Evolutionary conservation across 2,888 invertebrate species (phyloP), one percentile per base, ranked within the genome.

Genomic region (Petrolisthes manimaculis): DNA sequence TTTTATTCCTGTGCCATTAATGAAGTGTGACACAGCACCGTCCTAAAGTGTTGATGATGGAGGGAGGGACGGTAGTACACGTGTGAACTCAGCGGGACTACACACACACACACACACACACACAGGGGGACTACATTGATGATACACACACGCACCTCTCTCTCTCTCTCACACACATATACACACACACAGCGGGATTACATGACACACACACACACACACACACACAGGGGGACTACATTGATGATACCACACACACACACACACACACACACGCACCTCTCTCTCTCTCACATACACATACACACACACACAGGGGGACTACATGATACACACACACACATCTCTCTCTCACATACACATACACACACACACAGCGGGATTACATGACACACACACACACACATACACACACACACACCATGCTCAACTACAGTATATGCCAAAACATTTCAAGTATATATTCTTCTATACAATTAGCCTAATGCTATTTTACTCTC

Each of bases 101-200:
- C 74, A 74, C 74, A 6, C 9, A 74, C 74, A 74, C 74, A 74
- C 74, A 12, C 74, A 12, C 74, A 12, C 74, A 9, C n/a, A n/a
- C n/a, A n/a, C n/a, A n/a, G n/a, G n/a, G n/a, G n/a, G n/a, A n/a
- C n/a, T n/a, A n/a, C n/a, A n/a, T n/a, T n/a, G n/a, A n/a, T n/a
- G n/a, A n/a, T n/a, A n/a, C n/a, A n/a, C n/a, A n/a, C n/a, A n/a
- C n/a, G n/a, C n/a, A n/a, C 6, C 74, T 21, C 6, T 37, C 77
- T 37, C 77, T 21, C 21, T 74, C 77, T 77, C 77, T 12, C 37
- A 6, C 9, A 12, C 77, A 12, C 77, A 6, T 51, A 78, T 51
- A 78, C 78, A 78, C 78, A 78, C 78, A 78, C 78, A 78, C 78
- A 78, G n/a, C n/a, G n/a, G n/a, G n/a, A n/a, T n/a, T n/a, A n/a